Base-by-base conservation (phyloP, 2,797 vertebrate species). In the Malacoctenus gilli region DNA sequence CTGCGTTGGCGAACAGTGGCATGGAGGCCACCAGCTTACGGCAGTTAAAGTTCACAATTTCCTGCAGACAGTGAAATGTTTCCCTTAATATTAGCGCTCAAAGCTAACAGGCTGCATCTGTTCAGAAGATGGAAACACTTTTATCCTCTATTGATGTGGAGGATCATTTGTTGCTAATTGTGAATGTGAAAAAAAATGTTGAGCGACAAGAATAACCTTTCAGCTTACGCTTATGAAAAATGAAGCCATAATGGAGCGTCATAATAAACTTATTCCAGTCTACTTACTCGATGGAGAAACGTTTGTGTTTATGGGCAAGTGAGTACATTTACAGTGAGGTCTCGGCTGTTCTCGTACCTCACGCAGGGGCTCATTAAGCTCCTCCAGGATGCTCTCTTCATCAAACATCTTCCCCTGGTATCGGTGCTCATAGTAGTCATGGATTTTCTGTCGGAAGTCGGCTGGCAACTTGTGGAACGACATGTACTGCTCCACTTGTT, bases 381-480 rank as follows among this genome's bases (percentile, higher is more conserved):
- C 97, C 54, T 93, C 97, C 43, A 99, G 90, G 85, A 99, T 99
- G 87, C 95, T 99, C 89, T 98, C 97, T 74, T 99, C 97, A 0
- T 99, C 96, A 0, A 99, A 99, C 96, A 99, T 99, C 91, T 99
- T 99, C 79, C 97, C 97, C 81, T 99, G 97, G 91, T 98, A 99
- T 35, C 97, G 89, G 76, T 98, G 96, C 76, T 98, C 97, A 0
- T 98, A 98, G 89, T 98, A 99, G 86, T 99, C 97, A 0, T 99
- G 97, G 86, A 99, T 95, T 82, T 95, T 97, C 90, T 99, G 97
- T 6, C 97, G 93, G 88, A 98, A 96, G 81, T 99, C 96, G 0
- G 96, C 95, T 0, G 96, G 95, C 64, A 98, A 92, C 72, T 98
- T 98, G 91, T 99, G 96, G 89, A 99, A 99, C 61, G 96, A 99